phyloP scores from a whole-genome alignment of 2,888 invertebrate species.

The Cheilosia vulpina region DNA sequence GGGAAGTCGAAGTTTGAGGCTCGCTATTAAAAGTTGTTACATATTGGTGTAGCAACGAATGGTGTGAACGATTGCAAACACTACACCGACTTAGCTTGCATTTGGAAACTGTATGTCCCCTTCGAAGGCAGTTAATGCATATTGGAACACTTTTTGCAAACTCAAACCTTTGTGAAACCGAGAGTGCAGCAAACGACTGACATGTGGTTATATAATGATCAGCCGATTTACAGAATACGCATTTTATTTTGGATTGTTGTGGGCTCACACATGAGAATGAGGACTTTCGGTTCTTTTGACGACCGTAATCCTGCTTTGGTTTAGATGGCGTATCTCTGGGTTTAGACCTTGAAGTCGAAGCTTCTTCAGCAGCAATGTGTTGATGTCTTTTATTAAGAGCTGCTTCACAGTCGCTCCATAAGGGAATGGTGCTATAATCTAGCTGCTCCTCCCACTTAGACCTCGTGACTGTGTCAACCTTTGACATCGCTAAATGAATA shows the following conservation, averaged over 20 bases:
- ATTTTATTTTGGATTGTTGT: conserved; percentile 9
- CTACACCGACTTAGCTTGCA: conserved; percentile 44
- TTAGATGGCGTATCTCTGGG: conserved; percentile 5
- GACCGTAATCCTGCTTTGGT: not conserved
- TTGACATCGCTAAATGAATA: conserved; percentile 67
- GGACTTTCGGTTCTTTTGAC: not conserved
- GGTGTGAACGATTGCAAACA: conserved; percentile 56
- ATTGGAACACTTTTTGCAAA: conserved; percentile 39
- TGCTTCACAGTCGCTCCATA: conserved; percentile 60
- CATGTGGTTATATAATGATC: conserved; percentile 10
- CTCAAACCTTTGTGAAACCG: conserved; percentile 31
- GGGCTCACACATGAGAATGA: conserved; percentile 3
- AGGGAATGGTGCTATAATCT: conserved; percentile 45
- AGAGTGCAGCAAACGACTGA: not conserved
- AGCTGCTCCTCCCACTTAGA: conserved; percentile 35
- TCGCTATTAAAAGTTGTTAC: conserved; percentile 26
- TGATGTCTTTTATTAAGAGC: conserved; percentile 50
- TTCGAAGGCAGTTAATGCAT: conserved; percentile 56
- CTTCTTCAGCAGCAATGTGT: conserved; percentile 47
- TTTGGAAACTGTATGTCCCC: conserved; percentile 56
- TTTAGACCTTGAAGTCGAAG: conserved; percentile 28
- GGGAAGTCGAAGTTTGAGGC: conserved; percentile 15
- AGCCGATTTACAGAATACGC: conserved; percentile 7
- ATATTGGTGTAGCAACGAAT: conserved; percentile 52
- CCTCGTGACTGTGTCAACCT: conserved; percentile 50